A percentile compares a stretch with the other conserved stretches of the same genome.
phyloP scores from a whole-genome alignment of 2,888 invertebrate genomes.

The Eristalis pertinax region DNA sequence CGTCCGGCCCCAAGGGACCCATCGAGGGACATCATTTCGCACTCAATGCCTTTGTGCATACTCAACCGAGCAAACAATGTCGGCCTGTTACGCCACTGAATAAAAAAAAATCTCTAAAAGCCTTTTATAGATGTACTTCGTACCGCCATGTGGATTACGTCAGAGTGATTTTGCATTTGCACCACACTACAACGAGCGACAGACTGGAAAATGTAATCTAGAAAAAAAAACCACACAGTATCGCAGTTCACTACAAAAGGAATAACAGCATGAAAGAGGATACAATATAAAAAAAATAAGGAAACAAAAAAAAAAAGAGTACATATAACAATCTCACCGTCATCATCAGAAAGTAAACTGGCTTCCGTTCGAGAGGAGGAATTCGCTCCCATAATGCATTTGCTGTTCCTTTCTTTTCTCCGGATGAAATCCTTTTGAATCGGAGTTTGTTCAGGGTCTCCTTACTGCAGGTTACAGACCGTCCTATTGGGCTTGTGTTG shows the following conservation, averaged over 20 bases:
- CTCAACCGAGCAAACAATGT: neutral
- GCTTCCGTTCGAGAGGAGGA: slow-evolving; percentile 80
- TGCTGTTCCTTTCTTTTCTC: slow-evolving; percentile 31
- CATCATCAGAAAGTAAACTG: slow-evolving; percentile 80
- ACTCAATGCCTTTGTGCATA: neutral
- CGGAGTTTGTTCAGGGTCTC: neutral
- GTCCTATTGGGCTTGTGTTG: slow-evolving; percentile 25
- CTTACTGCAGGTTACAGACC: neutral
- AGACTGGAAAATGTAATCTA: neutral
- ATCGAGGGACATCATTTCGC: neutral
- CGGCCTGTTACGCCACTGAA: neutral
- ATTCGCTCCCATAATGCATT: slow-evolving; percentile 79
- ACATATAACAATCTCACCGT: slow-evolving; percentile 77
- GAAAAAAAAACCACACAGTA: neutral
- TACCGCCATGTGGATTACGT: neutral
- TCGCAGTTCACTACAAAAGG: neutral
- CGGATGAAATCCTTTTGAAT: slow-evolving; percentile 43
- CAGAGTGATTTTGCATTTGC: neutral
- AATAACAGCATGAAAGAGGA: neutral
- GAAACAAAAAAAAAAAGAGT: neutral
- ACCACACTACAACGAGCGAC: neutral
- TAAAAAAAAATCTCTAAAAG: neutral
- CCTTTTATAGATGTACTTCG: neutral
- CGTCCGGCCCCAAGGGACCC: neutral
- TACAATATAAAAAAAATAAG: too few species aligned